A percentile compares a stretch with the other conserved stretches of the same genome.
Conservation (phyloP, 1,140 invertebrate species). For the Callitettix versicolor region DNA sequence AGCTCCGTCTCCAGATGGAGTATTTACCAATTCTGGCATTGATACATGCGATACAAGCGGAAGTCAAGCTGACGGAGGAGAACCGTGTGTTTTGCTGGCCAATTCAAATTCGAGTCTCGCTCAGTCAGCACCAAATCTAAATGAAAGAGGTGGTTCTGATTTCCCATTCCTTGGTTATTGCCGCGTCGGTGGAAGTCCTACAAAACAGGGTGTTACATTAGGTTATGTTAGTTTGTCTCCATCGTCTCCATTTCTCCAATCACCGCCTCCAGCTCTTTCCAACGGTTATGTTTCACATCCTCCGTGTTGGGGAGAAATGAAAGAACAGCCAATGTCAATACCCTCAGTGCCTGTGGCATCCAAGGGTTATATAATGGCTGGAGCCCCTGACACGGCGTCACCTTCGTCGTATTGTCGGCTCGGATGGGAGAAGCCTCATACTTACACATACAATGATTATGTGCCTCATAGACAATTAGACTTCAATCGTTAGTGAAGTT, state of each 20-base stretch:
- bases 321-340: neutral
- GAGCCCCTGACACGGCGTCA: neutral
- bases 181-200: neutral
- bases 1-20: conserved; percentile 8
- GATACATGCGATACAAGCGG: neutral
- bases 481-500: too few relatives aligned
- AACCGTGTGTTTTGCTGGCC: neutral
- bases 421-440: neutral
- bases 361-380: conserved; percentile 12
- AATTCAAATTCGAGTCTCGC: neutral
- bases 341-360: neutral
- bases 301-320: neutral
- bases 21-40: neutral
- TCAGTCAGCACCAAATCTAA: neutral
- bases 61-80: neutral
- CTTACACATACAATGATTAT: neutral
- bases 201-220: neutral
- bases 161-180: neutral
- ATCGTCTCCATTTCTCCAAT: neutral
- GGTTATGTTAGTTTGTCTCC: neutral
- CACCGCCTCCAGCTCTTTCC: neutral
- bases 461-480: conserved; percentile 9
- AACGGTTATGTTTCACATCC: neutral
- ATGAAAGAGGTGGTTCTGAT: neutral
- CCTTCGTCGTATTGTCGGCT: neutral